phyloP scores from a whole-genome alignment of 2,888 invertebrate genomes.

The Asteroscopus sphinx region DNA sequence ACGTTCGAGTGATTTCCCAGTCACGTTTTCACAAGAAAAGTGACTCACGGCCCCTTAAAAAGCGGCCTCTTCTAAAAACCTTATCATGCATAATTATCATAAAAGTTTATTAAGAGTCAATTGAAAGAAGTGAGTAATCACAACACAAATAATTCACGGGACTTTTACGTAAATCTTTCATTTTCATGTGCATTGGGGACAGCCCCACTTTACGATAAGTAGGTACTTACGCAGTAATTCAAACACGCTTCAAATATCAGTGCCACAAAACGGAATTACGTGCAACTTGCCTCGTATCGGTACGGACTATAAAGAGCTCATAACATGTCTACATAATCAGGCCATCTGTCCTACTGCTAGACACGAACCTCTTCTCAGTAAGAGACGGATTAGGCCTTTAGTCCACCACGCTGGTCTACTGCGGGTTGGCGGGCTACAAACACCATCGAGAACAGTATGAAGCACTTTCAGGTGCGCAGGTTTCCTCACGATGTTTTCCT shows the following conservation, averaged over 20 bases:
- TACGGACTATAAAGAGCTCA: too few relatives aligned
- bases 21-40: not conserved
- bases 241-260: not conserved
- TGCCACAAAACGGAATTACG: not conserved
- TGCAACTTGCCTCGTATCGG: not conserved
- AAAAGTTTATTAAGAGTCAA: slow-evolving; percentile 3
- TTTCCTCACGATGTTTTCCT: too few relatives aligned
- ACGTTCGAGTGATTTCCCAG: not conserved
- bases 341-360: too few relatives aligned
- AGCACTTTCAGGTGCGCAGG: too few relatives aligned
- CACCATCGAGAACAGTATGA: too few relatives aligned
- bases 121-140: slow-evolving; percentile 6
- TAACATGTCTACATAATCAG: too few relatives aligned
- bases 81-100: slow-evolving; percentile 8
- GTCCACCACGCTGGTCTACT: too few relatives aligned
- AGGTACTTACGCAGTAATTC: too few relatives aligned
- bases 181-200: not conserved
- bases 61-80: not conserved
- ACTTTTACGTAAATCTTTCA: not conserved
- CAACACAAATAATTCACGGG: not conserved
- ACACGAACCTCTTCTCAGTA: too few relatives aligned
- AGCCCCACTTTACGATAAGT: slow-evolving; percentile 9
- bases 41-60: not conserved
- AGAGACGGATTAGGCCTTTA: too few relatives aligned
- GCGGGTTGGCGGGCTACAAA: too few relatives aligned